Evolutionary conservation across 2,797 vertebrate species (phyloP).

Genomic region (Trematomus bernacchii): DNA sequence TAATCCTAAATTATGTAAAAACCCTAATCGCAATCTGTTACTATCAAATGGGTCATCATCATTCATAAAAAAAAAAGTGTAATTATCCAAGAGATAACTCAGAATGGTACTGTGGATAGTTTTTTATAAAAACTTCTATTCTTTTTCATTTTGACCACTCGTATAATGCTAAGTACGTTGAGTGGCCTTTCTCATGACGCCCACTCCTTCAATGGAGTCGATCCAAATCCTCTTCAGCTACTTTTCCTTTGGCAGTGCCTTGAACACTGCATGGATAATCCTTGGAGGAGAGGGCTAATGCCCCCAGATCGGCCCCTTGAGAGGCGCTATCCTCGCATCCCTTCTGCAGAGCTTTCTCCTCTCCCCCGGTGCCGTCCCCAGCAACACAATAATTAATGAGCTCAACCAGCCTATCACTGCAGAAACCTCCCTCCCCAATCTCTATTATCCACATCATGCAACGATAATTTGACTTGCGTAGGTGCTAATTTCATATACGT

Average conservation of each 20-base stretch:
- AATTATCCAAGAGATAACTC: conserved; percentile 44
- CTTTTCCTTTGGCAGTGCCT: conserved; percentile 60
- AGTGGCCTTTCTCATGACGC: conserved; percentile 38
- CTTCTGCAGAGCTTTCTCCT: conserved; percentile 46
- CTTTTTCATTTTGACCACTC: conserved; percentile 31
- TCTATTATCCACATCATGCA: conserved; percentile 73
- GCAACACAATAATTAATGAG: conserved; percentile 83
- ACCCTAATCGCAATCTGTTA: conserved; percentile 73
- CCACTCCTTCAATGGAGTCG: conserved; percentile 42
- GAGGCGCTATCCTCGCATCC: conserved; percentile 68
- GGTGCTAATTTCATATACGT: conserved; percentile 86
- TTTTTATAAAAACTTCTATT: conserved; percentile 7
- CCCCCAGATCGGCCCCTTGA: conserved; percentile 71
- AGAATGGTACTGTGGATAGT: conserved; percentile 5
- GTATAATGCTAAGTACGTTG: conserved; percentile 10
- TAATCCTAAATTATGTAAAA: conserved; percentile 75
- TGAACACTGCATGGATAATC: conserved; percentile 70
- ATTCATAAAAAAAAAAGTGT: conserved; percentile 41
- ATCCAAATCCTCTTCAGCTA: conserved; percentile 62
- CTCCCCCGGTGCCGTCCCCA: conserved; percentile 56
- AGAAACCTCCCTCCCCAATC: conserved; percentile 62
- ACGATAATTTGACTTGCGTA: conserved; percentile 79
- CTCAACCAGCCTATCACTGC: conserved; percentile 72
- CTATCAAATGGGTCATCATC: conserved; percentile 69
- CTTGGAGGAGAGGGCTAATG: conserved; percentile 76